Evolutionary conservation across 2,888 invertebrate species (phyloP).

Genomic region (Drosophila pegasa): DNA sequence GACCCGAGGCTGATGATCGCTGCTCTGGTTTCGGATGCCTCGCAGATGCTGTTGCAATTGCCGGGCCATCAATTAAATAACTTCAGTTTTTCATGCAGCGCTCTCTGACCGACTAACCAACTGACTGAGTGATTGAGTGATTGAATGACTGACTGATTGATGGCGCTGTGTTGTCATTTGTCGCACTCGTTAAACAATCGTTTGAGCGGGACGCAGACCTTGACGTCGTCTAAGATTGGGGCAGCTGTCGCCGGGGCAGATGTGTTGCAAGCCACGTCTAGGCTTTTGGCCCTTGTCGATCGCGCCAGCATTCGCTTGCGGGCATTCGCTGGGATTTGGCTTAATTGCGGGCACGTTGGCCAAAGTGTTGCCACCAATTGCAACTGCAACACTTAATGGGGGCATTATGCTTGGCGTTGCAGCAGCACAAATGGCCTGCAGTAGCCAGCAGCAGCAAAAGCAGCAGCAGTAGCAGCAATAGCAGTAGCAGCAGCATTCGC

Average conservation of each 20-base stretch:
- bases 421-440: constrained; percentile 27
- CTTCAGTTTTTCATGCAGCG: constrained; percentile 46
- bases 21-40: constrained; percentile 22
- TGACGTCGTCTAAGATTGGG: constrained; percentile 16
- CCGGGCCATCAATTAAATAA: constrained; percentile 44
- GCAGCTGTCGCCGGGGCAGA: constrained; percentile 13
- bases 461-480: background rate
- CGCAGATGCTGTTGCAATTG: constrained; percentile 45
- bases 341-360: constrained; percentile 51
- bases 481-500: background rate
- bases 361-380: constrained; percentile 62
- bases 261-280: constrained; percentile 42
- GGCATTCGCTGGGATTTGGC: constrained; percentile 41
- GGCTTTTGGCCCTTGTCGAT: constrained; percentile 29
- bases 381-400: constrained; percentile 73
- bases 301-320: constrained; percentile 20
- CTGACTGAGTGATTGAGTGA: constrained; percentile 7
- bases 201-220: constrained; percentile 49
- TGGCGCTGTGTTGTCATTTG: constrained; percentile 42
- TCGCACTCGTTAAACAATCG: constrained; percentile 62
- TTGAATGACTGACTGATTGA: constrained; percentile 15
- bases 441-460: constrained; percentile 4
- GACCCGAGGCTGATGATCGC: constrained; percentile 32
- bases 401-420: constrained; percentile 25
- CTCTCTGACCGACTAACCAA: constrained; percentile 26